Percentiles rank a stretch among this genome's conserved stretches.
phyloP scores from a whole-genome alignment of 1,140 invertebrate genomes.

The Bombus sylvicola region DNA sequence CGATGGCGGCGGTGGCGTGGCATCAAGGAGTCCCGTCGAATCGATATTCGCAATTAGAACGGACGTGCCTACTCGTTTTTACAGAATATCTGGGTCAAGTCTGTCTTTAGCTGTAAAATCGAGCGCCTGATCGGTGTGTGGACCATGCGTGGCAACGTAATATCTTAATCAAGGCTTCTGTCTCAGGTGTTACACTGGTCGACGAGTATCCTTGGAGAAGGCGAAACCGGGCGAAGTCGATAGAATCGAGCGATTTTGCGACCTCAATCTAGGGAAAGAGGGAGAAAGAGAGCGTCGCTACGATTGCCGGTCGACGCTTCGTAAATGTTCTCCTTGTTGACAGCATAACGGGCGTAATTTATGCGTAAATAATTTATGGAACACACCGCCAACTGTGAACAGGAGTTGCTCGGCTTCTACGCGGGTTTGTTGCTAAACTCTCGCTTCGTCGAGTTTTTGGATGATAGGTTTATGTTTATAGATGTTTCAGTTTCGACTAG shows the following conservation, averaged over 20 bases:
- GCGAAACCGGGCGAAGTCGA: constrained; percentile 36
- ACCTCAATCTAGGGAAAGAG: not conserved
- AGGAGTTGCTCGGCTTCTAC: not conserved
- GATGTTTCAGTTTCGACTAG: too few relatives aligned
- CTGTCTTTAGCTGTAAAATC: constrained; percentile 63
- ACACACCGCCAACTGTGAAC: not conserved
- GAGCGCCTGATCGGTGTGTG: constrained; percentile 40
- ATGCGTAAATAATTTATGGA: constrained; percentile 11
- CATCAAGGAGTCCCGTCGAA: constrained; percentile 31
- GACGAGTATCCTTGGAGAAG: constrained; percentile 53
- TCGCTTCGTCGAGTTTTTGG: too few relatives aligned
- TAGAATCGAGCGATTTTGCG: constrained; percentile 41
- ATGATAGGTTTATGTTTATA: too few relatives aligned
- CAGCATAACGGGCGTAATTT: not conserved
- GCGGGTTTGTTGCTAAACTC: too few relatives aligned
- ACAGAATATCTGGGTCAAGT: constrained; percentile 63
- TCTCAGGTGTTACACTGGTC: constrained; percentile 54
- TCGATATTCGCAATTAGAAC: constrained; percentile 57
- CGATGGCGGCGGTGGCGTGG: too few relatives aligned
- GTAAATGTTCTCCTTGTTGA: not conserved
- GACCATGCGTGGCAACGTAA: constrained; percentile 60
- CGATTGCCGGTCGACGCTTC: not conserved
- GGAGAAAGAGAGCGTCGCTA: not conserved
- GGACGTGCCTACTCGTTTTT: constrained; percentile 48
- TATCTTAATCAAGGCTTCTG: constrained; percentile 67